Percentiles rank a stretch among this genome's conserved stretches.
These are phyloP conservation scores for Rhamnusium bicolor DNA, from an alignment of 2,888 invertebrate species.

Conservation along the genomic window DNA sequence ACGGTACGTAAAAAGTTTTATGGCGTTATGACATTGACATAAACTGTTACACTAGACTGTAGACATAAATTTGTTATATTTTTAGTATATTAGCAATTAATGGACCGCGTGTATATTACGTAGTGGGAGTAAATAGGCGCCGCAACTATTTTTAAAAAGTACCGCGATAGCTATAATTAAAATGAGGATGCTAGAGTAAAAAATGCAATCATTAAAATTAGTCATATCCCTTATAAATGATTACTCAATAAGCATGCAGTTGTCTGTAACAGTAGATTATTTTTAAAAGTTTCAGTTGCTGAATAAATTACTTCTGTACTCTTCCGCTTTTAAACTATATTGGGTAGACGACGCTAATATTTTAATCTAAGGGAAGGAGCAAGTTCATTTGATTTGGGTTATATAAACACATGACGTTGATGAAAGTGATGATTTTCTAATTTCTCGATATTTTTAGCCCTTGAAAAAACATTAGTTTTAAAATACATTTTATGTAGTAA, in stretches of 20 bases:
- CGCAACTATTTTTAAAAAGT: conserved; percentile 10
- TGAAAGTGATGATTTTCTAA: not conserved
- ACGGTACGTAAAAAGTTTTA: not conserved
- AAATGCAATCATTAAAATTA: not conserved
- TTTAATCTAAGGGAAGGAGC: not conserved
- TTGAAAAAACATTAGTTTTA: not conserved
- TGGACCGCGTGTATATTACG: conserved; percentile 2
- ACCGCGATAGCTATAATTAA: not conserved
- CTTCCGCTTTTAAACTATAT: not conserved
- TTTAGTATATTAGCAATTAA: conserved; percentile 21
- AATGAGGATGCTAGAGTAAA: too few relatives aligned
- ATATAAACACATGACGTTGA: not conserved
- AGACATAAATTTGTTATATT: conserved; percentile 20
- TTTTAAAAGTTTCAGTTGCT: not conserved
- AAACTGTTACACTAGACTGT: conserved; percentile 17
- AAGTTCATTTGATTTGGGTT: not conserved
- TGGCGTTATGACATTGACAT: conserved; percentile 14
- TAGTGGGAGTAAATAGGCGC: conserved; percentile 21
- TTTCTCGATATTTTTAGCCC: not conserved
- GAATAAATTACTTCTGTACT: not conserved
- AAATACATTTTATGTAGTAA: not conserved
- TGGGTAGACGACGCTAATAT: not conserved
- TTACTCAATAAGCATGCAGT: too few relatives aligned
- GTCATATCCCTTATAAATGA: too few relatives aligned
- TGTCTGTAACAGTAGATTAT: too few relatives aligned